Base-by-base conservation (phyloP, 1,140 invertebrate genomes). In the Caerostris extrusa region DNA sequence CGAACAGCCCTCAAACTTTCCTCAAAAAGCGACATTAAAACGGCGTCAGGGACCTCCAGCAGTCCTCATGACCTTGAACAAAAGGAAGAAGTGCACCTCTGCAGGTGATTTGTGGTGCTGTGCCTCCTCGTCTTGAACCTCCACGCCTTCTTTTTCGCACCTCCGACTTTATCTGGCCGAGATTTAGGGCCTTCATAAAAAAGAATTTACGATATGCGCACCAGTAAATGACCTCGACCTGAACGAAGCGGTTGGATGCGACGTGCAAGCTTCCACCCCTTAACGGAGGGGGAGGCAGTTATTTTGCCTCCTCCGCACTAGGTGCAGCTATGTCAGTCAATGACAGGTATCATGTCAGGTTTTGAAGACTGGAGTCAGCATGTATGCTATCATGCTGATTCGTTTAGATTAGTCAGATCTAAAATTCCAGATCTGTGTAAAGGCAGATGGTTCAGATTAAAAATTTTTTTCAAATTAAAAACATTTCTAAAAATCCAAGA, bases 91-190 rank as follows among this genome's bases (percentile, higher is more conserved):
- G 71, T 77, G 71, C 71, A 77, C 71, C 71, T 77, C 50, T 77
- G 3, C 71, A 50, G 7, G 71, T 77, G 71, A 77, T 77, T 77
- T 77, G 71, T 77, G 71, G 71, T 53, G 71, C 71, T 77, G 53
- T 53, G 71, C 71, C 71, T 77, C 69, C 69, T 77, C 71, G 19
- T 77, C 71, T 77, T 77, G 34, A 53, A 50, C 71, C 71, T 77
- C 71, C 71, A 77, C 71, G 71, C 71, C 71, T 77, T 77, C 71
- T 77, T 77, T n/a, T 77, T 77, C 71, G 71, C 71, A 77, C 71
- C 71, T 77, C 71, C 71, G 34, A 77, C 71, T 77, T 77, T 77
- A 77, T 77, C 71, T 77, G 71, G 34, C 7, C 34, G 71, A 77
- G 71, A 77, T 77, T 77, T 77, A 50, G 19, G 12, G 71, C 71